Evolutionary conservation across 2,113 vertebrate genomes (phyloP), one percentile per base, ranked within the genome.

Genomic region (Oncorhynchus mykiss): DNA sequence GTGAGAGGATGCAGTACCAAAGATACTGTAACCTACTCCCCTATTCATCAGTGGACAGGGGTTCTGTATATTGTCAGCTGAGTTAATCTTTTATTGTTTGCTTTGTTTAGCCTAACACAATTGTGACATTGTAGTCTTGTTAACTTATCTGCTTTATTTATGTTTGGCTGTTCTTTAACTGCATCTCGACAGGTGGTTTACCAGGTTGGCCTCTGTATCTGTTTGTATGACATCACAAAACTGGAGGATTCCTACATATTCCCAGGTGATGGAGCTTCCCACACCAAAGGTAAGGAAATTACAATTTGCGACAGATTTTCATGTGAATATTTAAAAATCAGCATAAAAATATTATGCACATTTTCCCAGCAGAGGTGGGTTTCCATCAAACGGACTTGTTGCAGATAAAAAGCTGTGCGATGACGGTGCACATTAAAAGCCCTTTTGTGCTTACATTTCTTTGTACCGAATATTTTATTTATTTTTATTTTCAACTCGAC

Each of bases 161-260:
- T n/a, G 24, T 45, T 39, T 27, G 49, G n/a, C 22, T 45, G 29
- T 9, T 64, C 25, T 34, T 27, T 48, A 49, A 24, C 4, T 13
- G 12, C 11, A 0, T 77, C 0, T 0, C 76, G 60, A 12, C 86
- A 99, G 97, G 97, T 99, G 0, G 96, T 98, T 2, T 99, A 95
- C 91, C 99, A 93, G 0, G 96, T 99, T 0, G 97, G 97, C 7
- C 94, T 99, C 73, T 99, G 97, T 80, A 93, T 99, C 90, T 99
- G 97, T 74, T 84, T 99, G 60, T 98, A 96, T 45, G 97, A 99
- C 87, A 95, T 99, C 87, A 97, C 95, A 39, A 98, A 96, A 85
- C 90, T 99, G 88, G 97, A 99, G 39, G 97, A 99, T 3, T 97
- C 97, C 0, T 99, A 96, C 27, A 98, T 99, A 82, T 99, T 99